Conservation (phyloP, 2,888 invertebrate genomes). For the Pheosia gnoma region DNA sequence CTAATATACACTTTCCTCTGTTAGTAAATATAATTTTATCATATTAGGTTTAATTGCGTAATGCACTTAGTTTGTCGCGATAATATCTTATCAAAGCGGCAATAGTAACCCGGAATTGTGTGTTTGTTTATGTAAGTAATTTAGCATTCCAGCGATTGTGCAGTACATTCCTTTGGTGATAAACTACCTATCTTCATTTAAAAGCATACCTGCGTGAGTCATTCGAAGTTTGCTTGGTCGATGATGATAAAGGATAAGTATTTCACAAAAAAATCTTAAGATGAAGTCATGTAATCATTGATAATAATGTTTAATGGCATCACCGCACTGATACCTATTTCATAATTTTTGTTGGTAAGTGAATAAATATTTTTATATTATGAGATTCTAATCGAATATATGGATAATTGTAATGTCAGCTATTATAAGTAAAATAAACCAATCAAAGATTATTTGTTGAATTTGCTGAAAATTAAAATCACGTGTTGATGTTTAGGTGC, state of each 20-base stretch:
- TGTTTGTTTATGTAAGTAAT: slow-evolving; percentile 40
- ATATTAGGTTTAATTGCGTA: slow-evolving; percentile 17
- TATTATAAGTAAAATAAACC: background rate
- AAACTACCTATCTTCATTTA: slow-evolving; percentile 49
- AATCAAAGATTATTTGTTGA: background rate
- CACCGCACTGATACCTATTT: slow-evolving; percentile 30
- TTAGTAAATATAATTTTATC: background rate
- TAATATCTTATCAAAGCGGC: slow-evolving; percentile 42
- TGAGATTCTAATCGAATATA: background rate
- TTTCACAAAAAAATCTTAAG: slow-evolving; percentile 50
- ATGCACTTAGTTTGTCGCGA: slow-evolving; percentile 26
- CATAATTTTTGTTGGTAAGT: slow-evolving; percentile 26
- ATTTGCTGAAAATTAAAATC: too few relatives aligned
- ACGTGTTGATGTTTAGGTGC: too few relatives aligned
- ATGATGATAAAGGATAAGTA: slow-evolving; percentile 51
- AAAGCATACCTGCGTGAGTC: slow-evolving; percentile 53
- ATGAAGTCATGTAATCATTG: slow-evolving; percentile 56
- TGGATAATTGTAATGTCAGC: too few relatives aligned
- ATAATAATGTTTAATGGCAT: slow-evolving; percentile 42
- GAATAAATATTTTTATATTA: slow-evolving; percentile 8
- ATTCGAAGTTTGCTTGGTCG: slow-evolving; percentile 41
- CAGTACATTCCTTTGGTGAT: slow-evolving; percentile 50
- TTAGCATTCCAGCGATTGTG: slow-evolving; percentile 47
- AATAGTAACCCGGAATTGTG: slow-evolving; percentile 41
- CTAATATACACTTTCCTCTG: background rate